phyloP scores from a whole-genome alignment of 2,113 vertebrate species.

The Myiagra hebetior region DNA sequence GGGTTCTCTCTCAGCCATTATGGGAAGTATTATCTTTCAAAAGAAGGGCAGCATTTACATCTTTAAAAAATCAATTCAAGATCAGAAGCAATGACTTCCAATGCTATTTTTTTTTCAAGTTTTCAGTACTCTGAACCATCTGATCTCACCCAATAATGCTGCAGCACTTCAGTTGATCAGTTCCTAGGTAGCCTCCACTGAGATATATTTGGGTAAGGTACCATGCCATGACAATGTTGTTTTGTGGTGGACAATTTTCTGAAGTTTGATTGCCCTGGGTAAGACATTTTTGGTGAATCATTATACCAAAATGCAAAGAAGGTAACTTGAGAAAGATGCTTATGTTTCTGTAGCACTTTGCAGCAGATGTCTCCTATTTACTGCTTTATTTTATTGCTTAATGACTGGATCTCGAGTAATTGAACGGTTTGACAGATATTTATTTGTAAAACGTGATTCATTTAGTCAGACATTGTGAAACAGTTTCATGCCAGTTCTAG shows the following conservation, averaged over 20 bases:
- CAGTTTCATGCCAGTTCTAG: slow-evolving; percentile 72
- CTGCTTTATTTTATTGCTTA: slow-evolving; percentile 83
- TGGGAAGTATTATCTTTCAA: background rate
- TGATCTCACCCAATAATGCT: background rate
- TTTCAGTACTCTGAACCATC: background rate
- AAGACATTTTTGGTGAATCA: slow-evolving; percentile 71
- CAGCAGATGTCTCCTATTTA: slow-evolving; percentile 85
- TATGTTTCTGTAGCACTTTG: slow-evolving; percentile 78
- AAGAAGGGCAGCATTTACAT: background rate
- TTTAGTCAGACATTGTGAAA: slow-evolving; percentile 76
- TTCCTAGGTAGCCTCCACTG: background rate
- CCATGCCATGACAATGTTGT: background rate
- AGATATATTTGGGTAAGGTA: background rate
- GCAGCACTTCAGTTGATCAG: background rate
- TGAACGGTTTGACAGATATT: slow-evolving; percentile 83
- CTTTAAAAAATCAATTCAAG: background rate
- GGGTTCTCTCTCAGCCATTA: background rate
- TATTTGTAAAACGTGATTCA: slow-evolving; percentile 84
- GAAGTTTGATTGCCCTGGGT: slow-evolving; percentile 22
- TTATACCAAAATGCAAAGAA: slow-evolving; percentile 75
- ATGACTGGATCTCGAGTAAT: slow-evolving; percentile 80
- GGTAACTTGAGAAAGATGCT: slow-evolving; percentile 80
- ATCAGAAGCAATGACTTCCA: background rate
- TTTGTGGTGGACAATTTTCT: background rate
- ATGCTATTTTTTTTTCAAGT: background rate